Conservation (phyloP, 1,140 invertebrate species). For the Euwallacea fornicatus region DNA sequence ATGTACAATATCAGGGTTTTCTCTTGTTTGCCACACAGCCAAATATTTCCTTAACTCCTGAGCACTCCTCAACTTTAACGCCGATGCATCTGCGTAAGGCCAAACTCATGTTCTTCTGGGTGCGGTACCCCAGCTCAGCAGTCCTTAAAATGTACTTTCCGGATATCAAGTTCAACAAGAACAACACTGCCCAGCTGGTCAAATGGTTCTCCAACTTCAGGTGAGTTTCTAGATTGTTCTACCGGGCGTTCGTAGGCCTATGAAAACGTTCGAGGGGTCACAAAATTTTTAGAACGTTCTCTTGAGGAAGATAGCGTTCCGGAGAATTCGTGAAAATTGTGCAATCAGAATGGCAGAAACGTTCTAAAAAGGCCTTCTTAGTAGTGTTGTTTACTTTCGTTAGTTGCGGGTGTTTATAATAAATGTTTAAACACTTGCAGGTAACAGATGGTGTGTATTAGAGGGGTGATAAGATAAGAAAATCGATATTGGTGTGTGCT, state of each 20-base stretch:
- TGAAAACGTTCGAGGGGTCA: too few species aligned
- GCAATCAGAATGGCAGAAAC: too few species aligned
- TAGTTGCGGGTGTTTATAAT: neutral
- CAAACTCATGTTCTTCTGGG: constrained; percentile 99
- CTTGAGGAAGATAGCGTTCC: neutral
- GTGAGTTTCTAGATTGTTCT: constrained; percentile 64
- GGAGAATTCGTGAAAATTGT: neutral
- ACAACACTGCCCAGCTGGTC: constrained; percentile 99
- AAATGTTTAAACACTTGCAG: neutral
- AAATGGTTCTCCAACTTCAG: constrained; percentile 99
- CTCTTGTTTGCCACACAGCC: constrained; percentile 37
- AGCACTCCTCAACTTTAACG: constrained; percentile 92
- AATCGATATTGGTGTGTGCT: constrained; percentile 5
- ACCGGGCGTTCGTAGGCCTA: too few species aligned
- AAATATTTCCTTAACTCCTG: constrained; percentile 73
- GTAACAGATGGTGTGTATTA: constrained; percentile 10
- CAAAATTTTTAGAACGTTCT: too few species aligned
- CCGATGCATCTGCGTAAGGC: constrained; percentile 99
- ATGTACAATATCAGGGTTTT: neutral
- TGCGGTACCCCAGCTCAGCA: constrained; percentile 96
- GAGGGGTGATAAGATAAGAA: constrained; percentile 21
- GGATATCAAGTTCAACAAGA: constrained; percentile 99
- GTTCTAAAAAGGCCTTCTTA: neutral
- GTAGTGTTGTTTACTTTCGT: neutral
- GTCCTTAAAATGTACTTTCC: constrained; percentile 99